These are phyloP conservation scores for Luidia sarsii DNA, from an alignment of 53 echinoderm and acorn worm genomes.

Conservation along the genomic window DNA sequence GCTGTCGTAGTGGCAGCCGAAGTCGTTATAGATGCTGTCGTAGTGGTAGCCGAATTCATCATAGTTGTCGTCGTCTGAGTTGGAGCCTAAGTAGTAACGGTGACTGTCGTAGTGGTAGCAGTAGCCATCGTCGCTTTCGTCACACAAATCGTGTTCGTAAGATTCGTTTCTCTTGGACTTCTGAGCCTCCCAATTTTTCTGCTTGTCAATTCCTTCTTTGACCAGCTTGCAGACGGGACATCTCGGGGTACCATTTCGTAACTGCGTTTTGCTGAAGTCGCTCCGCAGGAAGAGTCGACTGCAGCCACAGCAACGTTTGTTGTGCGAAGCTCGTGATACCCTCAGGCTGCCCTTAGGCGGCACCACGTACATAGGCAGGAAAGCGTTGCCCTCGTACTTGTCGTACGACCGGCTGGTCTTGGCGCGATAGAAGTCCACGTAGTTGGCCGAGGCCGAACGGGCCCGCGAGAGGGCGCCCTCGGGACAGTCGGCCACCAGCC, in stretches of 20 bases:
- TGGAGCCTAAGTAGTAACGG: too few species aligned
- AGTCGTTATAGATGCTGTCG: too few species aligned
- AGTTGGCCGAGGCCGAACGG: neutral
- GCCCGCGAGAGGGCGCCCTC: neutral
- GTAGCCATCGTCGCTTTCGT: too few species aligned
- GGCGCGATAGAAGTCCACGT: constrained; percentile 10
- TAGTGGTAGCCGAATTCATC: too few species aligned
- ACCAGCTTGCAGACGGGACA: constrained; percentile 42
- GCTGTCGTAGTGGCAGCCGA: too few species aligned
- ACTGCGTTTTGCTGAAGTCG: neutral
- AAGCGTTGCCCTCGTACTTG: constrained; percentile 11
- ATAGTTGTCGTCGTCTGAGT: too few species aligned
- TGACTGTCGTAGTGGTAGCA: too few species aligned
- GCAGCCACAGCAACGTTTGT: constrained; percentile 6
- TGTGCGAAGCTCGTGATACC: neutral
- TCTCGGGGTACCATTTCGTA: too few species aligned
- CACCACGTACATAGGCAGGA: constrained; percentile 25
- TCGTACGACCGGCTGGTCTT: constrained; percentile 17
- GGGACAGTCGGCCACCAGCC: neutral
- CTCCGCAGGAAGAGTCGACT: neutral
- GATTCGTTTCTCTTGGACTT: too few species aligned
- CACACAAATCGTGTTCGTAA: too few species aligned
- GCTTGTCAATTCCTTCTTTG: too few species aligned
- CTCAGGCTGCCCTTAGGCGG: neutral
- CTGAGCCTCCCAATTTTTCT: too few species aligned